Evolutionary conservation across 37 sponge, comb jelly and placozoan species (phyloP), one percentile per base, ranked within the genome.

Genomic region (Oopsacas minuta): DNA sequence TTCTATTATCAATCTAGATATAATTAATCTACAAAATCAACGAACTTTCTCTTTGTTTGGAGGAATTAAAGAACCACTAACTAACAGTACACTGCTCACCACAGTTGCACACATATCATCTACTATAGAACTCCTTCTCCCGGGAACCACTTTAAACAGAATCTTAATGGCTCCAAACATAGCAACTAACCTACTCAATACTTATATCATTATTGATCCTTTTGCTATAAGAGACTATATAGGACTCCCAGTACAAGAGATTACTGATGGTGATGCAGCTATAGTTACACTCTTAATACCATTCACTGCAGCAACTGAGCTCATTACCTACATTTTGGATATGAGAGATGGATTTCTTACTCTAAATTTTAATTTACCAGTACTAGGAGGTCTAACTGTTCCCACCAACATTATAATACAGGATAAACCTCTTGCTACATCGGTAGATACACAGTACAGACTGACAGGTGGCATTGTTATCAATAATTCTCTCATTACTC

Each of bases 321-420:
- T 94, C 0, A 52, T 86, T 38, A 86, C 90, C 1, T 91, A 91
- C 52, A 85, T 84, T 28, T 87, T 95, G 7, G 85, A 95, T 82
- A 90, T 95, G 90, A 88, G 89, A 81, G 88, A 86, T 30, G 93
- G 91, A 20, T 83, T 83, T n/a, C 7, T 61, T 3, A 61, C 28
- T 12, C 75, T 61, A 10, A 61, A 10, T 25, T 61, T 61, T 61
- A 61, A 61, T 12, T 34, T 32, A 61, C 75, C 75, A 20, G 30
- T 61, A 32, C 7, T 61, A 10, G 28, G 75, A 5, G 75, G 1
- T 32, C 30, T 61, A 3, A 61, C 75, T 3, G 28, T 61, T n/a
- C 75, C 75, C 22, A 61, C 75, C 5, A 61, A 61, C 30, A 61
- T 61, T 12, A 61, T 61, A 5, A 10, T 61, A 3, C 75, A 61